Base-by-base conservation (phyloP, 2,888 invertebrate genomes). In the Erebia epiphron region DNA sequence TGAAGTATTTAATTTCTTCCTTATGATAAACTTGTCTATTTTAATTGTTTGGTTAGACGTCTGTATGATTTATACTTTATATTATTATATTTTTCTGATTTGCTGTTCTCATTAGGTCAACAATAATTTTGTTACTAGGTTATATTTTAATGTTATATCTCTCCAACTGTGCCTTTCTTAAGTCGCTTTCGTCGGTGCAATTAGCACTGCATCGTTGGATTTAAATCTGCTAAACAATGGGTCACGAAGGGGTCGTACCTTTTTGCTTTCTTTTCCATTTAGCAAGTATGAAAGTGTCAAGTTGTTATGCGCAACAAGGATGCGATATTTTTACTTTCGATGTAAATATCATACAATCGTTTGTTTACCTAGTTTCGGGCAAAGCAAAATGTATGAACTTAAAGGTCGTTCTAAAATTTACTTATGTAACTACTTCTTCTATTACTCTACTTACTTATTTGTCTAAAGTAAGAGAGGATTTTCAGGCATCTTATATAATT, bases 221-320 rank as follows among this genome's bases (percentile, higher is more conserved):
- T 71, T 65, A 68, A 70, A 71, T 67, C 60, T 65, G 69, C 73
- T 75, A 73, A 77, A 67, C 64, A 62, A 41, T 60, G 62, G 68
- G 69, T 76, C 75, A 76, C 74, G 73, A 69, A 58, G 60, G 67
- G 68, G 67, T 74, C 74, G 70, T 66, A 70, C 72, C 68, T 73
- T 71, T 49, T 66, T 70, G 70, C 74, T 73, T 75, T 76, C 77
- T 73, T 73, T 74, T 76, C 73, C 75, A 66, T 75, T 46, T 68
- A 67, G 68, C 67, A 56, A 70, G 49, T 71, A 75, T 70, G 76
- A 74, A 76, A 76, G 76, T 76, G 78, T 74, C 75, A 76, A 68
- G 71, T 73, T 11, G 54, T 56, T 56, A n/a, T 52, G 52, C 14
- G 52, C 64, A 64, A 64, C 52, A 35, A 64, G 52, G 14, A 35